phyloP scores from a whole-genome alignment of 2,888 invertebrate species.

The Ariolimax columbianus region DNA sequence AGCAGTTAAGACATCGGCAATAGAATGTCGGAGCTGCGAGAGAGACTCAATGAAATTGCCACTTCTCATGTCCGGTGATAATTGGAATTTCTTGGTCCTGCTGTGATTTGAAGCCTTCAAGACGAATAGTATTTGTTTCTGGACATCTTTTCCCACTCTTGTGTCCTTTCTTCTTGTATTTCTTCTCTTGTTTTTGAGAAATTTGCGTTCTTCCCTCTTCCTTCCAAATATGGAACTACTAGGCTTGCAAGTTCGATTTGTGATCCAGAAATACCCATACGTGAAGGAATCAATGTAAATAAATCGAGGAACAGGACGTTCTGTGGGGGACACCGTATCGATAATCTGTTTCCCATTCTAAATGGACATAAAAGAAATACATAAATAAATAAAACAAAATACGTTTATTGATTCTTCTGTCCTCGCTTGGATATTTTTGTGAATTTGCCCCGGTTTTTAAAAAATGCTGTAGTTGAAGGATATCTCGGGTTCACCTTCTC shows the following conservation, averaged over 20 bases:
- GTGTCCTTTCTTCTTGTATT: not conserved
- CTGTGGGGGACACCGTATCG: not conserved
- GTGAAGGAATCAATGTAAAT: constrained; percentile 34
- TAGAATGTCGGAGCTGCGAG: constrained; percentile 39
- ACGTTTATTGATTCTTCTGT: not conserved
- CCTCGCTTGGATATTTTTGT: not conserved
- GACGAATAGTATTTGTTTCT: constrained; percentile 38
- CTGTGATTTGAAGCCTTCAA: constrained; percentile 35
- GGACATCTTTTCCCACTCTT: not conserved
- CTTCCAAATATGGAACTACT: not conserved
- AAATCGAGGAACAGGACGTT: constrained; percentile 18
- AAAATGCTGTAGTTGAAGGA: not conserved
- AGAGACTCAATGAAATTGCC: constrained; percentile 50
- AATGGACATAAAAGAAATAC: constrained; percentile 9
- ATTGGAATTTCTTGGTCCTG: constrained; percentile 47
- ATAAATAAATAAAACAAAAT: not conserved
- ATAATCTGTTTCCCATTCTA: constrained; percentile 35
- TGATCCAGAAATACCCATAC: not conserved
- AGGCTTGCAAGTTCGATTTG: not conserved
- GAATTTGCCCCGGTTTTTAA: not conserved
- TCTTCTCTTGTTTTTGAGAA: constrained; percentile 4
- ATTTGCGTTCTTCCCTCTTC: not conserved
- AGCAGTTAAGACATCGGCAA: constrained; percentile 42
- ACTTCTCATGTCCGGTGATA: constrained; percentile 52
- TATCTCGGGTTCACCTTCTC: not conserved